Conservation (phyloP, 2,113 vertebrate species). For the Lutjanus erythropterus region DNA sequence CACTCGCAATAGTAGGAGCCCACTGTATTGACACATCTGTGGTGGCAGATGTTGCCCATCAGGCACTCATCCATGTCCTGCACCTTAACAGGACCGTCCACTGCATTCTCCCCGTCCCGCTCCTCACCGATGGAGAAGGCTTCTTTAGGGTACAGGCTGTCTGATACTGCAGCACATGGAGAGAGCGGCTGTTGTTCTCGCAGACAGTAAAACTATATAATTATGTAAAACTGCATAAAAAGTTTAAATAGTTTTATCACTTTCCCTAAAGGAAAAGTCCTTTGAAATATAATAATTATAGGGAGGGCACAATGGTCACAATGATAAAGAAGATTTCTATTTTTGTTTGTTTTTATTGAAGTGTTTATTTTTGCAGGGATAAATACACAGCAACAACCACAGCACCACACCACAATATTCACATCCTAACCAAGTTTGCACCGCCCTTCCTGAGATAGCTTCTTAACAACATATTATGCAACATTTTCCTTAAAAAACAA, state of each 20-base stretch:
- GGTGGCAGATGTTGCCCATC: constrained; percentile 88
- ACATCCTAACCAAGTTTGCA: background rate
- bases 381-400: background rate
- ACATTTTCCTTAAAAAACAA: too few relatives aligned
- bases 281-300: constrained; percentile 8
- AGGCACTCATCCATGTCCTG: constrained; percentile 93
- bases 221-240: background rate
- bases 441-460: background rate
- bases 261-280: background rate
- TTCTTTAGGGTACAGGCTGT: constrained; percentile 86
- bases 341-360: background rate
- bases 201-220: background rate
- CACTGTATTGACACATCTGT: constrained; percentile 88
- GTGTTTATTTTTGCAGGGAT: constrained; percentile 24
- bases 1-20: constrained; percentile 92
- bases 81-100: constrained; percentile 76
- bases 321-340: constrained; percentile 6
- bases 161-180: constrained; percentile 84
- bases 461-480: too few relatives aligned
- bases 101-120: constrained; percentile 74
- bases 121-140: constrained; percentile 89
- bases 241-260: background rate
- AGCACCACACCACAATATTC: constrained; percentile 8
- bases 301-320: background rate
- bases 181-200: background rate